Percentiles rank a stretch among this genome's conserved stretches.
phyloP scores from a whole-genome alignment of 2,113 vertebrate genomes.

The Hiodon alosoides region DNA sequence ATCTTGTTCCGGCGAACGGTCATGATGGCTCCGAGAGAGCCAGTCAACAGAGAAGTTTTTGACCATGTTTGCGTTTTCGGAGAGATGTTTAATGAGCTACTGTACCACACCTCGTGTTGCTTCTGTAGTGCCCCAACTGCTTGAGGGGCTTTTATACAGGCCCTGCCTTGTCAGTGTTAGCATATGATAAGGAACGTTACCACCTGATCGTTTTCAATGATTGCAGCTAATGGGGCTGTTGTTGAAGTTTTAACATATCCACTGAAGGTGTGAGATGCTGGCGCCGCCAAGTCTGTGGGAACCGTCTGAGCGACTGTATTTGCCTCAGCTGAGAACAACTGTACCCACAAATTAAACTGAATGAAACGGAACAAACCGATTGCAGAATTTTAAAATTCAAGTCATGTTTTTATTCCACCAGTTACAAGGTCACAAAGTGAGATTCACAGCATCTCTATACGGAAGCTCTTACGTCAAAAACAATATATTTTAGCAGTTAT shows the following conservation, averaged over 20 bases:
- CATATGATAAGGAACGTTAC: conserved; percentile 59
- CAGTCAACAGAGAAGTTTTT: conserved; percentile 73
- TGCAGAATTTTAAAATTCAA: background rate
- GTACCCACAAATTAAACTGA: no score
- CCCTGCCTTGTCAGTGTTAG: conserved; percentile 33
- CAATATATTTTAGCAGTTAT: no score
- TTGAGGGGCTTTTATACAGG: conserved; percentile 29
- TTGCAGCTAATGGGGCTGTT: conserved; percentile 68
- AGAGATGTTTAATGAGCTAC: background rate
- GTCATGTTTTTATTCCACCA: no score
- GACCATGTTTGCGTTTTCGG: conserved; percentile 45
- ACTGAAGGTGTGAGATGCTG: conserved; percentile 65
- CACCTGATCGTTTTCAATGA: conserved; percentile 60
- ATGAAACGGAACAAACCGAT: background rate
- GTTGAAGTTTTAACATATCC: conserved; percentile 67
- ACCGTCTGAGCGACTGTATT: conserved; percentile 47
- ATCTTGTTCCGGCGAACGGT: background rate
- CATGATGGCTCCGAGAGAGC: conserved; percentile 68
- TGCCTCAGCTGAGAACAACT: conserved; percentile 30
- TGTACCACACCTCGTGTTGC: conserved; percentile 27
- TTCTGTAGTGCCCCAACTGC: background rate
- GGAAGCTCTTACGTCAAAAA: no score
- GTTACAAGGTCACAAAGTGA: no score
- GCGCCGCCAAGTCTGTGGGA: conserved; percentile 66
- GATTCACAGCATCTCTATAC: background rate